A percentile compares a stretch with the other conserved stretches of the same genome.
These are phyloP conservation scores for Serilophus lunatus DNA, from an alignment of 2,113 vertebrate genomes.

Conservation along the genomic window DNA sequence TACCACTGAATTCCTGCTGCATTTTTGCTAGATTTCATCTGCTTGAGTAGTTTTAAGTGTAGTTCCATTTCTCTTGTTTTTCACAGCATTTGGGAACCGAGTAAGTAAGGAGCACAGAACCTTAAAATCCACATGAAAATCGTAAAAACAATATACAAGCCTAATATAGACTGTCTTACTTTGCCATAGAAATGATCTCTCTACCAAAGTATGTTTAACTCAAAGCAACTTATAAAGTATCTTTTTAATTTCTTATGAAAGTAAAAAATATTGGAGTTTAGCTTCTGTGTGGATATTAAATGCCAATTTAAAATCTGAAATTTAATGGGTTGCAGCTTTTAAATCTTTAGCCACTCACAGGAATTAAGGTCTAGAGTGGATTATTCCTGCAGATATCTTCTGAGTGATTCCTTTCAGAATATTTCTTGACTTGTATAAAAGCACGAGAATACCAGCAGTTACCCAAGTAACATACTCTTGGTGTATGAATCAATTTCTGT, in stretches of 20 bases:
- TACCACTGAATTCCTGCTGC: neutral
- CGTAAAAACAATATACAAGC: neutral
- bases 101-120: neutral
- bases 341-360: neutral
- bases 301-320: neutral
- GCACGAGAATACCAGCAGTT: neutral
- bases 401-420: neutral
- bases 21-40: neutral
- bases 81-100: neutral
- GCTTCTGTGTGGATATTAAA: neutral
- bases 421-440: neutral
- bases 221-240: too few species aligned
- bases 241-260: too few species aligned
- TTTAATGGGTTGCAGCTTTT: neutral
- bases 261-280: too few species aligned
- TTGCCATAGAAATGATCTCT: neutral
- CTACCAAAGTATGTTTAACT: too few species aligned
- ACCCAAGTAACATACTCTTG: neutral
- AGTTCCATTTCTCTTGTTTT: neutral
- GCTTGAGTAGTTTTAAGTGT: neutral
- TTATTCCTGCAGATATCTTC: neutral
- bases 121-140: neutral
- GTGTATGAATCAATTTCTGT: neutral
- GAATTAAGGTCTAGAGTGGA: neutral
- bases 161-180: neutral